phyloP scores from a whole-genome alignment of 2,113 vertebrate genomes.

The Oncorhynchus kisutch region DNA sequence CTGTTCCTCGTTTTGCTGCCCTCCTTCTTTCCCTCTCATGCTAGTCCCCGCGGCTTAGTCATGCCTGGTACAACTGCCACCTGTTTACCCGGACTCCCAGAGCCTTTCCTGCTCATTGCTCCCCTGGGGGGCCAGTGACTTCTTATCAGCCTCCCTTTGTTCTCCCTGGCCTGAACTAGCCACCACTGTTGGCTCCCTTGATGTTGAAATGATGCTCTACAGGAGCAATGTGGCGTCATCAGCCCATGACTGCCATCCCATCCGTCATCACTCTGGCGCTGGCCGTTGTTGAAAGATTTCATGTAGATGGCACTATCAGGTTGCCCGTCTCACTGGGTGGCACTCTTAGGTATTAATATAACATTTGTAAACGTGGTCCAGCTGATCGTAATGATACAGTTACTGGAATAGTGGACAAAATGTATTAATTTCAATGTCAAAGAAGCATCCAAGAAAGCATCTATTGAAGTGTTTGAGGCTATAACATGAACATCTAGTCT shows the following conservation, averaged over 20 bases:
- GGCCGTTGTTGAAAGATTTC: conserved; percentile 29
- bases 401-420: neutral
- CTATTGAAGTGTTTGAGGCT: too few species aligned
- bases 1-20: conserved; percentile 66
- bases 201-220: conserved; percentile 34
- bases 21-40: neutral
- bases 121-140: conserved; percentile 17
- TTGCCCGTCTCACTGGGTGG: conserved; percentile 2
- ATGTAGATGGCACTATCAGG: conserved; percentile 35
- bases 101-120: conserved; percentile 44
- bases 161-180: neutral
- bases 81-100: conserved; percentile 69
- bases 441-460: neutral
- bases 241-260: conserved; percentile 16
- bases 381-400: neutral
- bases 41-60: neutral
- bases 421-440: neutral
- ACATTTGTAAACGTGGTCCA: neutral
- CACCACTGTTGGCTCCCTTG: conserved; percentile 22
- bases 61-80: conserved; percentile 58
- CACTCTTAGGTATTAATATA: conserved; percentile 10
- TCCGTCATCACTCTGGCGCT: conserved; percentile 28
- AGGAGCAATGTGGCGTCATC: neutral
- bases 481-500: too few species aligned
- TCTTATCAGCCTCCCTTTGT: conserved; percentile 25